phyloP scores from a whole-genome alignment of 2,113 vertebrate species.

The Axis porcinus region DNA sequence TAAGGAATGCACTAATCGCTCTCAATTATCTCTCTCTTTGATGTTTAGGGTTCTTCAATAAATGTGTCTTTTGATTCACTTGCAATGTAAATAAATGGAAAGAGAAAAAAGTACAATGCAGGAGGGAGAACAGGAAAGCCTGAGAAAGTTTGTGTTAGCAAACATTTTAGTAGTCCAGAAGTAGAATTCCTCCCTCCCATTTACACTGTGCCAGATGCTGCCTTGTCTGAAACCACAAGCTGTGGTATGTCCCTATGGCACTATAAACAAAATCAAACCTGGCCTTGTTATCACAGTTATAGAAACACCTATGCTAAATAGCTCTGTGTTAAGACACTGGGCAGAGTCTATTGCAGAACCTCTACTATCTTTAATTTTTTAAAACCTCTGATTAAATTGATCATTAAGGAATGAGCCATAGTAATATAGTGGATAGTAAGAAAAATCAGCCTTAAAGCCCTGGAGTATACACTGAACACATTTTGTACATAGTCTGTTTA shows the following conservation, averaged over 20 bases:
- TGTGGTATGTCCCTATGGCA: not conserved
- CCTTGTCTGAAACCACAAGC: not conserved
- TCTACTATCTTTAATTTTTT: not conserved
- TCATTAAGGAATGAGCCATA: not conserved
- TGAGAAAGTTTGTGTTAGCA: not conserved
- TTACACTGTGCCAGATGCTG: not conserved
- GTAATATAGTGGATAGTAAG: not conserved
- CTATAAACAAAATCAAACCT: conserved; percentile 49
- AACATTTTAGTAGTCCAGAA: not conserved
- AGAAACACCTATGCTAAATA: conserved; percentile 41
- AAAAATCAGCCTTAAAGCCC: not conserved
- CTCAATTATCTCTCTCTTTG: not conserved
- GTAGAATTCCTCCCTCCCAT: not conserved
- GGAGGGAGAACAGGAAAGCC: not conserved
- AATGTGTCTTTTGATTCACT: not conserved
- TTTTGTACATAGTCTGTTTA: not conserved
- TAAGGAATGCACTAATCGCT: not conserved
- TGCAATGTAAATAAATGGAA: not conserved
- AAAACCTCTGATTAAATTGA: not conserved
- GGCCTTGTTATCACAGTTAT: not conserved
- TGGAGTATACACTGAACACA: not conserved
- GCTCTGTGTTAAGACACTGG: conserved; percentile 10
- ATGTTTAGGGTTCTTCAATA: not conserved
- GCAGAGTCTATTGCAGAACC: not conserved
- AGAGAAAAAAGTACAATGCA: not conserved